Evolutionary conservation across 37 sponge, comb jelly and placozoan species (phyloP).

Genomic region (Mnemiopsis leidyi): DNA sequence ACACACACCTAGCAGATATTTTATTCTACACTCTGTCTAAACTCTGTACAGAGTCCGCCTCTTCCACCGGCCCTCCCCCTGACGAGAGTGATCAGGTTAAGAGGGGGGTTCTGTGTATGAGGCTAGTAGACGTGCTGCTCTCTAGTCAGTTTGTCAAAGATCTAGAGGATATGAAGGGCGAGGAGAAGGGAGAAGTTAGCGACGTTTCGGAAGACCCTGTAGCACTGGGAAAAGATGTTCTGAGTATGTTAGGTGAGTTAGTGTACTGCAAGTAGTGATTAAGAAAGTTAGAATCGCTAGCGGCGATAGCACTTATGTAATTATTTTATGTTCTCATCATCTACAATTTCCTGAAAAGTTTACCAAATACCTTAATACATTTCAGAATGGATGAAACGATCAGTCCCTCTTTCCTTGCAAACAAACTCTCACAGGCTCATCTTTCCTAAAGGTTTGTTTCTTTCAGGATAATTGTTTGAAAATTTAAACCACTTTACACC

Average conservation of each 20-base stretch:
- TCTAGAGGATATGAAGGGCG: background rate
- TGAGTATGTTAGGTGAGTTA: constrained; percentile 19
- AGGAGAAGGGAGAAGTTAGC: background rate
- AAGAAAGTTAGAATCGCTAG: too few species aligned
- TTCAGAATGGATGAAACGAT: constrained; percentile 53
- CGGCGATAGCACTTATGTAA: too few species aligned
- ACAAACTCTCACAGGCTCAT: constrained; percentile 44
- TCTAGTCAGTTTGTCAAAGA: constrained; percentile 55
- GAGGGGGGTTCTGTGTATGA: constrained; percentile 45
- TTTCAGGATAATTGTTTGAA: too few species aligned
- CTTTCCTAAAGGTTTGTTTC: constrained; percentile 24
- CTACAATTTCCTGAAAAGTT: too few species aligned
- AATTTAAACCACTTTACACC: background rate
- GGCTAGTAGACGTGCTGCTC: constrained; percentile 35
- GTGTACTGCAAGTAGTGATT: too few species aligned
- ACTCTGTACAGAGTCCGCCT: background rate
- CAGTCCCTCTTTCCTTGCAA: background rate
- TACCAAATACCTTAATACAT: too few species aligned
- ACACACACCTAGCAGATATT: constrained; percentile 36
- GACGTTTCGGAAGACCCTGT: background rate
- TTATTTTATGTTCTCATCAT: too few species aligned
- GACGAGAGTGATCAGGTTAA: constrained; percentile 36
- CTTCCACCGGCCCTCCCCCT: background rate
- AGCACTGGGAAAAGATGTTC: background rate
- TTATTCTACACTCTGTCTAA: background rate